Evolutionary conservation across 2,797 vertebrate genomes (phyloP).

Genomic region (Ambastaia sidthimunki): DNA sequence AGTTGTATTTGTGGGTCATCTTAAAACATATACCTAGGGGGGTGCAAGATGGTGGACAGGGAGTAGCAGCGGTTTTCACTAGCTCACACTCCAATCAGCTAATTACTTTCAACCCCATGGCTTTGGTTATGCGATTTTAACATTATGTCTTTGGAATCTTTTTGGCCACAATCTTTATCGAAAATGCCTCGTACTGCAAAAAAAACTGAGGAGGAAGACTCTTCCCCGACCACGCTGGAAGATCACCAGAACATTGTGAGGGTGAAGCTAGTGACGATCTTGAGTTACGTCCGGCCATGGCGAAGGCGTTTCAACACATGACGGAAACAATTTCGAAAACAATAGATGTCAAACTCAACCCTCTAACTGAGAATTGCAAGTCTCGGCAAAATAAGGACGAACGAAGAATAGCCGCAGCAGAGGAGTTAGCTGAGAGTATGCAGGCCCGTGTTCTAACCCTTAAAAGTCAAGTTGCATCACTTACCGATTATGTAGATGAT

Average conservation of each 20-base stretch:
- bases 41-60: conserved; percentile 59
- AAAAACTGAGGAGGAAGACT: not conserved
- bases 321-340: not conserved
- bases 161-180: conserved; percentile 5
- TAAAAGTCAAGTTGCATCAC: not conserved
- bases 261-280: not conserved
- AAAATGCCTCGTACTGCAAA: not conserved
- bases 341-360: not conserved
- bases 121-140: not conserved
- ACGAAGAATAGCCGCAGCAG: not conserved
- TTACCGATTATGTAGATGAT: not conserved
- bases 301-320: not conserved
- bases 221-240: not conserved
- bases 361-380: not conserved
- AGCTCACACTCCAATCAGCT: not conserved
- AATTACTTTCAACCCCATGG: not conserved
- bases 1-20: too few relatives aligned
- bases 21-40: too few relatives aligned
- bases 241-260: not conserved
- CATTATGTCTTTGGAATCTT: conserved; percentile 10
- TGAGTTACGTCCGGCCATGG: not conserved
- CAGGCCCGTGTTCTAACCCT: not conserved
- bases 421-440: not conserved
- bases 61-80: conserved; percentile 15
- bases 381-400: not conserved